Evolutionary conservation across 2,797 vertebrate species (phyloP).

Genomic region (Odontamblyopus lacepedii): DNA sequence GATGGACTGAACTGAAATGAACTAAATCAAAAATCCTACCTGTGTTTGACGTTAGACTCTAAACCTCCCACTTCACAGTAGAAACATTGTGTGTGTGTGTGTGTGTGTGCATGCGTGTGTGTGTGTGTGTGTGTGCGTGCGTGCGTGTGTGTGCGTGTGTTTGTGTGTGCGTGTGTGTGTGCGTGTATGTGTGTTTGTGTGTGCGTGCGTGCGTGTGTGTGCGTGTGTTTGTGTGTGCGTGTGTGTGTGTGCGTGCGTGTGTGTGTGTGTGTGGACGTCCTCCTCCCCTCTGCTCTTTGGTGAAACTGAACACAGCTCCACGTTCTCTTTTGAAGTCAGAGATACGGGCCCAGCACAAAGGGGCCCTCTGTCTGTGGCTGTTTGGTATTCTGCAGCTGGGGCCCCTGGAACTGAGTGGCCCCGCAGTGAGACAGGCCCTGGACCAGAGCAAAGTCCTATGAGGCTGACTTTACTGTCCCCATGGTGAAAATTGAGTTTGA

Average conservation of each 20-base stretch:
- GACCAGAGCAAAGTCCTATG: neutral
- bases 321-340: slow-evolving; percentile 63
- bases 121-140: neutral
- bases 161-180: neutral
- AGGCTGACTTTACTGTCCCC: neutral
- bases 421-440: neutral
- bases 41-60: too few relatives aligned
- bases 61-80: too few relatives aligned
- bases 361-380: slow-evolving; percentile 59
- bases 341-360: slow-evolving; percentile 54
- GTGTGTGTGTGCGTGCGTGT: neutral
- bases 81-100: neutral
- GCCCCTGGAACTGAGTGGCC: slow-evolving; percentile 37
- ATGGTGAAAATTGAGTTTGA: neutral
- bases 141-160: neutral
- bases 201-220: neutral
- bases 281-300: slow-evolving; percentile 15
- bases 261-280: neutral
- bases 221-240: too few relatives aligned
- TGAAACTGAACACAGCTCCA: slow-evolving; percentile 53
- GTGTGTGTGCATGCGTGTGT: neutral
- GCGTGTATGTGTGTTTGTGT: too few relatives aligned
- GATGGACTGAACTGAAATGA: too few relatives aligned
- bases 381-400: slow-evolving; percentile 58
- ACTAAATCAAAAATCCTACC: too few relatives aligned